phyloP scores from a whole-genome alignment of 2,113 vertebrate genomes.

The Lanius ludovicianus region DNA sequence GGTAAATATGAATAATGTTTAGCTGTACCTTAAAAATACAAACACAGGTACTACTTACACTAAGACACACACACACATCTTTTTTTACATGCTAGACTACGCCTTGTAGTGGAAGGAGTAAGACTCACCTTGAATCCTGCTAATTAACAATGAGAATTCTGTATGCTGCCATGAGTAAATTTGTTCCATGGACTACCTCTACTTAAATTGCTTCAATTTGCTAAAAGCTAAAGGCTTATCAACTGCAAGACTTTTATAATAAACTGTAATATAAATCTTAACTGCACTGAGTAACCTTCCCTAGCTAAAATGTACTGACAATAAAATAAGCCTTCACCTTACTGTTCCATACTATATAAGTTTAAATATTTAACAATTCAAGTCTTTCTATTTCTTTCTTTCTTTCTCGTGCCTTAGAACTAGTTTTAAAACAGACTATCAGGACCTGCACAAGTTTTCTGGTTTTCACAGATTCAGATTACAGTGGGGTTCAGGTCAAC shows the following conservation, averaged over 20 bases:
- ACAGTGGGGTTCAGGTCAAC: neutral
- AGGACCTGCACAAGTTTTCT: neutral
- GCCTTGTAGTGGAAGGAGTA: neutral
- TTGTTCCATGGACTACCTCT: neutral
- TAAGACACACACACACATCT: accelerated
- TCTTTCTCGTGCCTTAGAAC: neutral
- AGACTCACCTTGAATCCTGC: neutral
- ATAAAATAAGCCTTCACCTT: neutral
- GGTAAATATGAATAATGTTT: neutral
- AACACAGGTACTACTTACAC: neutral
- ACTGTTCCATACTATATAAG: neutral
- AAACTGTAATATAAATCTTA: neutral
- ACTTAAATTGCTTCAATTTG: neutral
- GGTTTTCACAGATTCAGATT: neutral
- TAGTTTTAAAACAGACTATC: neutral
- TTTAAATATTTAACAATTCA: neutral
- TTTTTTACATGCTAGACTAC: neutral
- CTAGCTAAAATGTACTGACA: neutral
- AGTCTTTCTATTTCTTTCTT: neutral
- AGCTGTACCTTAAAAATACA: neutral
- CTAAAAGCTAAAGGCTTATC: neutral
- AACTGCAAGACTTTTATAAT: neutral
- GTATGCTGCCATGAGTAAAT: neutral
- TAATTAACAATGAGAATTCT: neutral
- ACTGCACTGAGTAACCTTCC: neutral